These are phyloP conservation scores for Erebia epiphron DNA, from an alignment of 2,888 invertebrate genomes.

Conservation along the genomic window DNA sequence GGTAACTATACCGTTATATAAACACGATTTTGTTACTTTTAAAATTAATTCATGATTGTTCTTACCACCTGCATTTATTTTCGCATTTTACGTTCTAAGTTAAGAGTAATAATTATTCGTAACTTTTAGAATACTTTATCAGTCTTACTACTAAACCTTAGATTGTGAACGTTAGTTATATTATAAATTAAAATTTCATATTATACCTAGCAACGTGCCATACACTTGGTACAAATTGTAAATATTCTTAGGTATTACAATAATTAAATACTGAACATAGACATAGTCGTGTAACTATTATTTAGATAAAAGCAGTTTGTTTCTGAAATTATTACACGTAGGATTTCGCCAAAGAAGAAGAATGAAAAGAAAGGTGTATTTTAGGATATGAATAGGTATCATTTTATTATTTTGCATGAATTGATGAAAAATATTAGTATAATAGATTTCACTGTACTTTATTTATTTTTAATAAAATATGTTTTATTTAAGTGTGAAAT, in stretches of 20 bases:
- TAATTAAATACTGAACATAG: conserved; percentile 36
- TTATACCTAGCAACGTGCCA: conserved; percentile 37
- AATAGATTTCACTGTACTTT: conserved; percentile 63
- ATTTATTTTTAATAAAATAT: conserved; percentile 72
- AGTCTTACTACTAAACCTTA: conserved; percentile 14
- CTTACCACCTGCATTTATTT: conserved; percentile 47
- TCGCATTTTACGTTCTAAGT: conserved; percentile 42
- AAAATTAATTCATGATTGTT: conserved; percentile 7
- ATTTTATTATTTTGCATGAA: conserved; percentile 43
- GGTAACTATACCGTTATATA: not conserved
- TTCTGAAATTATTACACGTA: conserved; percentile 43
- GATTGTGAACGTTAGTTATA: conserved; percentile 15
- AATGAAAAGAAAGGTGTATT: conserved; percentile 42
- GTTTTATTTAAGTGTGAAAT: conserved; percentile 41
- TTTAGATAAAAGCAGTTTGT: conserved; percentile 22
- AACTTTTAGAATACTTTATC: conserved; percentile 26
- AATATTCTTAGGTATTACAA: conserved; percentile 44
- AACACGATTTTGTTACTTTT: not conserved
- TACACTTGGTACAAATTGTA: conserved; percentile 48
- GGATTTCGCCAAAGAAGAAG: conserved; percentile 50
- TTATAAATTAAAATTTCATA: not conserved
- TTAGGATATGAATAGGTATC: conserved; percentile 43
- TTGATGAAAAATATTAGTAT: conserved; percentile 50
- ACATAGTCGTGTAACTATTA: conserved; percentile 20
- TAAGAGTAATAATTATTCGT: conserved; percentile 14